Conservation (phyloP, 1,140 invertebrate genomes). For the Cyclargus thomasi region DNA sequence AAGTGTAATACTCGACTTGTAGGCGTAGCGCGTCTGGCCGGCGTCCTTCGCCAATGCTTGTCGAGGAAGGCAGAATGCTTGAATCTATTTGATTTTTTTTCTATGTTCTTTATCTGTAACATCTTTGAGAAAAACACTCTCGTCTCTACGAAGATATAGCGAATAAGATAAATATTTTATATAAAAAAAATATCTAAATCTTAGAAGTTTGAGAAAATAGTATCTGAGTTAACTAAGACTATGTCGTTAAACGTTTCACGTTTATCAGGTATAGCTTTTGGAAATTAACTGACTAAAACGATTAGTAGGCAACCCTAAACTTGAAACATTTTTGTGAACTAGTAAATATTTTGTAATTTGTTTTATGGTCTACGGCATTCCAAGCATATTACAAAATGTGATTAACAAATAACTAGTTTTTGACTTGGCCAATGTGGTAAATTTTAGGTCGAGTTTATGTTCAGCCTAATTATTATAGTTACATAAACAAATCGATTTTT, state of each 20-base stretch:
- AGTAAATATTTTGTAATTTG: constrained; percentile 1
- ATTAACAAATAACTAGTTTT: not conserved
- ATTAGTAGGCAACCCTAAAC: not conserved
- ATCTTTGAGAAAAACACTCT: too few relatives aligned
- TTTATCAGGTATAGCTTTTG: too few relatives aligned
- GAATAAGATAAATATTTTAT: too few relatives aligned
- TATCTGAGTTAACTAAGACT: too few relatives aligned
- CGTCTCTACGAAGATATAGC: too few relatives aligned
- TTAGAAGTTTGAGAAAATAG: too few relatives aligned
- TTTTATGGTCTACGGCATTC: not conserved
- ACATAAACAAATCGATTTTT: not conserved
- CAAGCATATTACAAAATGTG: not conserved
- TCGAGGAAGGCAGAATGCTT: too few relatives aligned
- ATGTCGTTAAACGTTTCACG: too few relatives aligned
- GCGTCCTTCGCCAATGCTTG: not conserved
- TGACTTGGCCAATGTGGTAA: not conserved
- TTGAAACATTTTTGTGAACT: not conserved
- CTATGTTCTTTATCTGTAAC: too few relatives aligned
- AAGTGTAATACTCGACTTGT: not conserved
- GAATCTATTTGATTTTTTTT: too few relatives aligned
- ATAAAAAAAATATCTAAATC: too few relatives aligned
- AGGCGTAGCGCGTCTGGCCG: not conserved
- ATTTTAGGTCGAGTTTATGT: not conserved
- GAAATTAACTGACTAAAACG: too few relatives aligned
- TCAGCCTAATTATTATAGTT: not conserved